A percentile compares a stretch with the other conserved stretches of the same genome.
These are phyloP conservation scores for Lacanobia wlatinum DNA, from an alignment of 2,888 invertebrate species.

Conservation along the genomic window DNA sequence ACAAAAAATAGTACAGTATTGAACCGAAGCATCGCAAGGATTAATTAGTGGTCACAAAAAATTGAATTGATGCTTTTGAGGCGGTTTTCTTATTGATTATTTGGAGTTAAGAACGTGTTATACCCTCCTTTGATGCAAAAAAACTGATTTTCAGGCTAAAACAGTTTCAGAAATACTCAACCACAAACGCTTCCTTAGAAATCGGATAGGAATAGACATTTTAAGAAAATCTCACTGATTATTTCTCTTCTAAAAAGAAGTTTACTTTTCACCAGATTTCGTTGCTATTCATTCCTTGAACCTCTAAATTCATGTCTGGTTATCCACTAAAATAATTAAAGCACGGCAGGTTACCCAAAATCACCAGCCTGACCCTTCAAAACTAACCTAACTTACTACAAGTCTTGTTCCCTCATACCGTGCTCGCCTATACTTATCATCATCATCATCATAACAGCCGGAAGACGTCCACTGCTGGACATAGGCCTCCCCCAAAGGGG, in stretches of 20 bases:
- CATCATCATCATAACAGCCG: slow-evolving; percentile 46
- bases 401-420: slow-evolving; percentile 52
- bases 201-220: too few species aligned
- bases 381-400: slow-evolving; percentile 57
- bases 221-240: not conserved
- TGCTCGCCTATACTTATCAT: slow-evolving; percentile 27
- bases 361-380: slow-evolving; percentile 44
- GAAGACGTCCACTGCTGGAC: slow-evolving; percentile 47
- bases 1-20: too few species aligned
- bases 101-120: too few species aligned
- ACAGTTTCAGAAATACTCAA: too few species aligned
- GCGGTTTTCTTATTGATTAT: too few species aligned
- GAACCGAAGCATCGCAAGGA: too few species aligned
- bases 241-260: slow-evolving; percentile 1
- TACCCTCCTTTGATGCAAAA: too few species aligned
- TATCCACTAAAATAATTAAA: slow-evolving; percentile 55
- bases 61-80: too few species aligned
- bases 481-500: slow-evolving; percentile 68
- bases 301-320: slow-evolving; percentile 11
- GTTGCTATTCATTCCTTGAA: not conserved
- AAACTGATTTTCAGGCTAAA: too few species aligned
- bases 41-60: too few species aligned
- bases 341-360: slow-evolving; percentile 54
- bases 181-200: too few species aligned
- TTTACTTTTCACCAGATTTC: slow-evolving; percentile 4